phyloP scores from a whole-genome alignment of 2,113 vertebrate species.

The Chitala chitala region DNA sequence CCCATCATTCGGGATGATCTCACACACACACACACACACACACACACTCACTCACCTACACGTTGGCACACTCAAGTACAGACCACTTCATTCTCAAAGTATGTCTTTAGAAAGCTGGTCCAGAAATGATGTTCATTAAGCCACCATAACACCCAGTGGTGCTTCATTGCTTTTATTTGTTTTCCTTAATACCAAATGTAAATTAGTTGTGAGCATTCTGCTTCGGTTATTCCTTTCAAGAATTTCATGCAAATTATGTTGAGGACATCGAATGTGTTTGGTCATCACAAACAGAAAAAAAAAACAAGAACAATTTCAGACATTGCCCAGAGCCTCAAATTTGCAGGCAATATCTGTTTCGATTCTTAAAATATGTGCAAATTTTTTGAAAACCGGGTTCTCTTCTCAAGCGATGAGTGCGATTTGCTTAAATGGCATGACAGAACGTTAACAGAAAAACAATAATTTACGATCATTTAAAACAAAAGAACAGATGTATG shows the following conservation, averaged over 20 bases:
- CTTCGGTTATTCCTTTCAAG: slow-evolving; percentile 36
- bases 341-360: slow-evolving; percentile 46
- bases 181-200: background rate
- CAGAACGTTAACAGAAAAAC: slow-evolving; percentile 6
- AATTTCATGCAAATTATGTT: slow-evolving; percentile 51
- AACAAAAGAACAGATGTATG: slow-evolving; percentile 12
- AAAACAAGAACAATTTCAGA: slow-evolving; percentile 57
- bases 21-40: too few relatives aligned
- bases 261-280: slow-evolving; percentile 52
- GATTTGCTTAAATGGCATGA: slow-evolving; percentile 24
- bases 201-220: background rate
- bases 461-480: background rate
- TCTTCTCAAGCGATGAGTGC: slow-evolving; percentile 33
- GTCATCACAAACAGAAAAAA: slow-evolving; percentile 38
- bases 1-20: too few relatives aligned
- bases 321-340: slow-evolving; percentile 43
- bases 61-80: too few relatives aligned
- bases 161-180: background rate
- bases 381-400: slow-evolving; percentile 37
- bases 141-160: background rate
- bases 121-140: background rate
- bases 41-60: too few relatives aligned
- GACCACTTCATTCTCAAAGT: too few relatives aligned
- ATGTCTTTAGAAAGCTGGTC: too few relatives aligned
- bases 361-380: slow-evolving; percentile 48